Conservation (phyloP, 2,113 vertebrate species). For the Chelonoidis abingdonii region DNA sequence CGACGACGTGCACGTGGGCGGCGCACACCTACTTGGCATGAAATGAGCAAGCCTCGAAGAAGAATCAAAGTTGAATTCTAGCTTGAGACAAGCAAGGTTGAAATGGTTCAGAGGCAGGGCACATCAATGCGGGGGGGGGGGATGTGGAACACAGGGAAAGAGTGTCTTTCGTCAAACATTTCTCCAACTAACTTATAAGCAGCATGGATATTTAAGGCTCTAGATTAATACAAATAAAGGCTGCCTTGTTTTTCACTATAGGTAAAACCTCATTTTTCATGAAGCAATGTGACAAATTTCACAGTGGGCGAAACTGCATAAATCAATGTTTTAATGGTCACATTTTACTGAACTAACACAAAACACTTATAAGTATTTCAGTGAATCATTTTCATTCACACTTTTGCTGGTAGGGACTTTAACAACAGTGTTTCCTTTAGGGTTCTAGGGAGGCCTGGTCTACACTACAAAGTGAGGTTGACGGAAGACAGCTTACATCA, state of each 20-base stretch:
- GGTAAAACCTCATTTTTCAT: neutral
- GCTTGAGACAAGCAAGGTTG: neutral
- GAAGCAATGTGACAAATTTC: neutral
- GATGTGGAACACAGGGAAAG: neutral
- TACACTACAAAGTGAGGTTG: neutral
- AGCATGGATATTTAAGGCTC: neutral
- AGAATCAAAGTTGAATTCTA: constrained; percentile 18
- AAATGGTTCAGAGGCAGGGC: neutral
- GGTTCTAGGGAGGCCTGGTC: neutral
- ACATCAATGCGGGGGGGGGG: neutral
- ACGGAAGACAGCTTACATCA: neutral
- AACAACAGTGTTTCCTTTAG: neutral
- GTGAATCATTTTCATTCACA: neutral
- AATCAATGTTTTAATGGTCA: neutral
- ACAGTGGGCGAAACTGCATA: neutral
- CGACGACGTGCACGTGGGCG: no score
- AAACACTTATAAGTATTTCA: neutral
- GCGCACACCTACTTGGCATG: no score
- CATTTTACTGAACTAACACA: neutral
- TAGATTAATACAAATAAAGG: neutral
- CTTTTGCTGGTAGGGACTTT: neutral
- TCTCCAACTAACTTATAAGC: neutral
- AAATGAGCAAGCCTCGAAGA: no score
- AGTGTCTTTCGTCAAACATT: neutral
- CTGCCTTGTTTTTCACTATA: neutral